phyloP scores from a whole-genome alignment of 2,113 vertebrate species.

The Nothocercus nigrocapillus region DNA sequence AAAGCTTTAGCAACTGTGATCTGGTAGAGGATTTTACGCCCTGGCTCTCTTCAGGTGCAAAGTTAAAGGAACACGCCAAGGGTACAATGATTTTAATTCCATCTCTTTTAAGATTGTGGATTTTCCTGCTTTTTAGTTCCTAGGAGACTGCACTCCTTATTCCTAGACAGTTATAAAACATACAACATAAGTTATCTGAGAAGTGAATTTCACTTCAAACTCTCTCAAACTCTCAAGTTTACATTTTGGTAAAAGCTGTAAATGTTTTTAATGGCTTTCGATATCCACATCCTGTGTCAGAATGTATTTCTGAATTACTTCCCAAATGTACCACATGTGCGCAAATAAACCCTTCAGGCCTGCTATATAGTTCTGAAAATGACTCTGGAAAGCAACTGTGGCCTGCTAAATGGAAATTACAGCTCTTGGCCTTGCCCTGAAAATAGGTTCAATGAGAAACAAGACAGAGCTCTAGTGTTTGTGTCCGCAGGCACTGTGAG shows the following conservation, averaged over 20 bases:
- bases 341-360: constrained; percentile 1
- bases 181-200: not conserved
- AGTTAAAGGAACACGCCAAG: accelerated
- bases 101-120: not conserved
- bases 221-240: not conserved
- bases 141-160: not conserved
- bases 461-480: not conserved
- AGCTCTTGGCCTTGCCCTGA: not conserved
- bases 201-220: not conserved
- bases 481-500: not conserved
- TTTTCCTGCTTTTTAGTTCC: not conserved
- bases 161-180: not conserved
- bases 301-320: constrained; percentile 10
- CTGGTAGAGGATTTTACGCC: accelerated
- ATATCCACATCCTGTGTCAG: not conserved
- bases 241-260: not conserved
- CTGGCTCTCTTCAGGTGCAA: not conserved
- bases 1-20: not conserved
- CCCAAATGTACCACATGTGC: not conserved
- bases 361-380: constrained; percentile 14
- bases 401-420: constrained; percentile 15
- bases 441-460: not conserved
- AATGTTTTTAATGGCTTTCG: not conserved
- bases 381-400: not conserved
- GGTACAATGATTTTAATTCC: not conserved